Conservation (phyloP, 2,888 invertebrate species). For the Napeogenes inachia region DNA sequence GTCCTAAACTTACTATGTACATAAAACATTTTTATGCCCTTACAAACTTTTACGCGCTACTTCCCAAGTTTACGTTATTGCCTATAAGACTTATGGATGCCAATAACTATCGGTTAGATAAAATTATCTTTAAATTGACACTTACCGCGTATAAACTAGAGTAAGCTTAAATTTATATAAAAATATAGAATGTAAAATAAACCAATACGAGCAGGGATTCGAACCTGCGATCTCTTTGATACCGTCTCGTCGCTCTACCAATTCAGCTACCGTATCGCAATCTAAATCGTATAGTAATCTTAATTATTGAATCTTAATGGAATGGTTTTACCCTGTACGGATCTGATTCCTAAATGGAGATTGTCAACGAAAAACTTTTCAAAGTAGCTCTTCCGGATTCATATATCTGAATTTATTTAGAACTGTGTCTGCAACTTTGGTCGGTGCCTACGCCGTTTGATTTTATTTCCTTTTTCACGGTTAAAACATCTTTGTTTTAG, state of each 20-base stretch:
- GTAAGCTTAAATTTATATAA: background rate
- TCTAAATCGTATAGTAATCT: background rate
- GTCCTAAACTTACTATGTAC: conserved; percentile 8
- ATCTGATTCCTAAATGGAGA: too few species aligned
- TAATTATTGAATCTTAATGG: background rate
- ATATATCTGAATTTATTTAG: background rate
- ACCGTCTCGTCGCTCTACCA: too few species aligned
- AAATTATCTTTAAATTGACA: conserved; percentile 14
- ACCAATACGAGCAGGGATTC: too few species aligned
- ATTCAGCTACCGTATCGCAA: too few species aligned
- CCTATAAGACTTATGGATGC: conserved; percentile 15
- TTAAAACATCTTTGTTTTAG: too few species aligned
- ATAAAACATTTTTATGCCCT: conserved; percentile 24
- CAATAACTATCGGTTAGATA: conserved; percentile 15
- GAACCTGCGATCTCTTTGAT: too few species aligned
- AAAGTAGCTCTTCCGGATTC: background rate
- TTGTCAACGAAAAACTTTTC: background rate
- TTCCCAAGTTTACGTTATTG: conserved; percentile 20
- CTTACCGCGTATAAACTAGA: conserved; percentile 17
- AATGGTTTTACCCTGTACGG: background rate
- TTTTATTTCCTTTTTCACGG: background rate
- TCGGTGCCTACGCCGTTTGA: background rate
- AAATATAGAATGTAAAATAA: too few species aligned
- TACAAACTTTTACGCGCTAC: conserved; percentile 18
- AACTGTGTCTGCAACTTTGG: background rate